phyloP scores from a whole-genome alignment of 2,888 invertebrate genomes.

The Ichneumoninae sp. region DNA sequence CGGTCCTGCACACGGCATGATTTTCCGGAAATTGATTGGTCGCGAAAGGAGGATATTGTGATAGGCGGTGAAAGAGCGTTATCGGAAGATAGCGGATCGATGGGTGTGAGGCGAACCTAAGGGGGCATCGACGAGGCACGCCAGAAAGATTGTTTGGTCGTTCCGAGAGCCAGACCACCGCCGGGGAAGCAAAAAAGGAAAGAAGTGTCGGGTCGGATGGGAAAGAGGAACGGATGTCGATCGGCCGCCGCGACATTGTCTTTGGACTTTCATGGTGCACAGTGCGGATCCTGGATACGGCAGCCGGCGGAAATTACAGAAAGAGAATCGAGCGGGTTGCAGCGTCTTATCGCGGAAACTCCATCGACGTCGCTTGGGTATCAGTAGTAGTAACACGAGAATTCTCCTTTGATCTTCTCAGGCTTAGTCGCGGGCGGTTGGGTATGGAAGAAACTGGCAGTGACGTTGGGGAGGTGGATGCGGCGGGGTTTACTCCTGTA shows the following conservation, averaged over 20 bases:
- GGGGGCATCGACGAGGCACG: background rate
- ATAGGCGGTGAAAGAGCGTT: conserved; percentile 30
- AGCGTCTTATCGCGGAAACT: conserved; percentile 25
- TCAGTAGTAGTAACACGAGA: background rate
- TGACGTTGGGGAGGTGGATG: background rate
- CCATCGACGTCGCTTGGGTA: conserved; percentile 1
- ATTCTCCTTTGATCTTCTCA: conserved; percentile 54
- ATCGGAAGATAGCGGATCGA: background rate
- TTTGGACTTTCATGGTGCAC: background rate
- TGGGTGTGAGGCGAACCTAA: conserved; percentile 10
- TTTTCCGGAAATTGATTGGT: conserved; percentile 67
- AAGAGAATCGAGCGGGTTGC: conserved; percentile 37
- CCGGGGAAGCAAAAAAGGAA: conserved; percentile 12
- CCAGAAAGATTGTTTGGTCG: background rate
- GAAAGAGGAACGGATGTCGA: conserved; percentile 2
- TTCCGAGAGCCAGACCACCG: background rate
- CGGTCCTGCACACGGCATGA: conserved; percentile 30
- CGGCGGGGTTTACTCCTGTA: conserved; percentile 39
- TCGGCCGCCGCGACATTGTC: background rate
- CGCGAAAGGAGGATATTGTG: conserved; percentile 30
- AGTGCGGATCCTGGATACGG: background rate
- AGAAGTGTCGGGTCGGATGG: background rate
- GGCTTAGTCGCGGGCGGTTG: conserved; percentile 17
- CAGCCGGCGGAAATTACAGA: conserved; percentile 32
- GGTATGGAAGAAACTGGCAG: conserved; percentile 7